These are phyloP conservation scores for Diabrotica virgifera DNA, from an alignment of 1,140 invertebrate genomes.

Conservation along the genomic window DNA sequence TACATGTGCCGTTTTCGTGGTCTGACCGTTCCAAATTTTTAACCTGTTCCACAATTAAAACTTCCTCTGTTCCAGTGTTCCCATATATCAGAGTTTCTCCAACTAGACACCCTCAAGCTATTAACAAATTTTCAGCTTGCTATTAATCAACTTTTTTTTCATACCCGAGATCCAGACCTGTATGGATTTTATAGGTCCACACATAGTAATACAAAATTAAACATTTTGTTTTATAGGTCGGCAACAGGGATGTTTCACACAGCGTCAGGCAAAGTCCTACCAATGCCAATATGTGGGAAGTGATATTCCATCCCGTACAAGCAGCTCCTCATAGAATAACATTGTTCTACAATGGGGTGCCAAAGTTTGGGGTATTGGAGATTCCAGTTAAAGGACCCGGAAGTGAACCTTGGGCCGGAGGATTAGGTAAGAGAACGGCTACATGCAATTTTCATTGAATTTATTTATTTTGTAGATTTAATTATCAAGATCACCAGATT, in stretches of 20 bases:
- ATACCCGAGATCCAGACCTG: too few relatives aligned
- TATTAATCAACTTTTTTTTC: too few relatives aligned
- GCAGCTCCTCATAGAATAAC: slow-evolving; percentile 79
- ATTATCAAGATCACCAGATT: too few relatives aligned
- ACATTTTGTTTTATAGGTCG: slow-evolving; percentile 50
- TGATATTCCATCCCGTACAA: slow-evolving; percentile 80
- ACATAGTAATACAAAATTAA: too few relatives aligned
- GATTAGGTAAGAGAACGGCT: slow-evolving; percentile 26
- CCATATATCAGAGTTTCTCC: too few relatives aligned
- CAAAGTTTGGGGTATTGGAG: slow-evolving; percentile 48
- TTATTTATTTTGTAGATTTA: background rate
- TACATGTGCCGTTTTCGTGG: too few relatives aligned
- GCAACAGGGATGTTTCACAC: slow-evolving; percentile 75
- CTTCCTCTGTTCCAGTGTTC: too few relatives aligned
- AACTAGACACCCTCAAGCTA: too few relatives aligned
- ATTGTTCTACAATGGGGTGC: slow-evolving; percentile 73
- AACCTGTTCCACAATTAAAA: too few relatives aligned
- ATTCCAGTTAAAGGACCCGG: slow-evolving; percentile 70
- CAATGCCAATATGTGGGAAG: slow-evolving; percentile 70
- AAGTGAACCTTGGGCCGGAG: slow-evolving; percentile 46
- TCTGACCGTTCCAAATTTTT: too few relatives aligned
- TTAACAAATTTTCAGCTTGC: too few relatives aligned
- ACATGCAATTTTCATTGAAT: background rate
- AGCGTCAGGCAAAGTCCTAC: slow-evolving; percentile 66
- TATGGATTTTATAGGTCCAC: too few relatives aligned